These are phyloP conservation scores for Mycteria americana DNA, from an alignment of 2,797 vertebrate genomes.

Conservation along the genomic window DNA sequence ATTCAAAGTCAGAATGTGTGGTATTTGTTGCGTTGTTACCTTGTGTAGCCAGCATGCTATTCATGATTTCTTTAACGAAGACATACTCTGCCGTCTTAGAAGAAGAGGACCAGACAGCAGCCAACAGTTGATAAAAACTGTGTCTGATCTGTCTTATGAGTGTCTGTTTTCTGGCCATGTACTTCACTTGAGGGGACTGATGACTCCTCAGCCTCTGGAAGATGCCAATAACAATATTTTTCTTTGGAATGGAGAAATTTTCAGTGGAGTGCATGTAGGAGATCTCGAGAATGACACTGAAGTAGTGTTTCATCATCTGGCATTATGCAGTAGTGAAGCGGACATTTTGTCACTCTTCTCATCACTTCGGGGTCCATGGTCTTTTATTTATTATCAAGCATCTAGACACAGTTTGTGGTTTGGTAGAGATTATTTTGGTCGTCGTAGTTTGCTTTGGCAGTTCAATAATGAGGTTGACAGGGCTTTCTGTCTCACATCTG, in stretches of 20 bases:
- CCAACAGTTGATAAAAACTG: slow-evolving; percentile 67
- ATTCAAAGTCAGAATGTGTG: slow-evolving; percentile 81
- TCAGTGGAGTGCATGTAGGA: slow-evolving; percentile 80
- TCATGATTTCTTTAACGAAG: slow-evolving; percentile 32
- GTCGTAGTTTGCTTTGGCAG: slow-evolving; percentile 92
- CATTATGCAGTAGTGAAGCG: slow-evolving; percentile 68
- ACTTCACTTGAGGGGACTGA: slow-evolving; percentile 86
- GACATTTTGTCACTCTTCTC: slow-evolving; percentile 83
- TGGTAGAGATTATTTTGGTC: slow-evolving; percentile 93
- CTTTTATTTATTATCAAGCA: slow-evolving; percentile 89
- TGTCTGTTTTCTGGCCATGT: slow-evolving; percentile 91
- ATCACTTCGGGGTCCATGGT: slow-evolving; percentile 86
- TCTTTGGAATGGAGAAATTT: slow-evolving; percentile 96
- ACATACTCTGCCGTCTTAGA: slow-evolving; percentile 69
- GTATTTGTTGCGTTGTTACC: slow-evolving; percentile 87
- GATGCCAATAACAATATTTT: slow-evolving; percentile 83
- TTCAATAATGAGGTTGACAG: slow-evolving; percentile 54
- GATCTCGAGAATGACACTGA: slow-evolving; percentile 84
- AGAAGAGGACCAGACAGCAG: slow-evolving; percentile 84
- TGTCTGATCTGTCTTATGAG: slow-evolving; percentile 42
- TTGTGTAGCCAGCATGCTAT: slow-evolving; percentile 37
- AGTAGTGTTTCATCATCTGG: slow-evolving; percentile 79
- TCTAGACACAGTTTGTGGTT: slow-evolving; percentile 87
- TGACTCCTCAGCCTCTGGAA: slow-evolving; percentile 87
- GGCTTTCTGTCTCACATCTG: slow-evolving; percentile 81